phyloP scores from a whole-genome alignment of 2,888 invertebrate species.

The Phyto melanocephala region DNA sequence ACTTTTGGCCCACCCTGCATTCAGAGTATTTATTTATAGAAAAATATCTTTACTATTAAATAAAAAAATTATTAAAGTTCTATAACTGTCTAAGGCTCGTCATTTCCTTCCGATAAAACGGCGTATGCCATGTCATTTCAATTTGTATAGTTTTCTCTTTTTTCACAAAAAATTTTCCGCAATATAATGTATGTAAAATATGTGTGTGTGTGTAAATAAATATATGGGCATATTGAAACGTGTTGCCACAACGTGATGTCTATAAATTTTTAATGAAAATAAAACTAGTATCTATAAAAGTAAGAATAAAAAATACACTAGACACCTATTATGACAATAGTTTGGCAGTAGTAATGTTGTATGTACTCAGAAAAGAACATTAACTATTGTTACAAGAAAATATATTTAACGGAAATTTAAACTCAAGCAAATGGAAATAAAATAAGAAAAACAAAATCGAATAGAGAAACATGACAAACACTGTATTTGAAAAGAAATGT shows the following conservation, averaged over 20 bases:
- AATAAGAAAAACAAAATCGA: slow-evolving; percentile 37
- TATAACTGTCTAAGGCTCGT: slow-evolving; percentile 35
- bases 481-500: neutral
- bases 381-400: slow-evolving; percentile 29
- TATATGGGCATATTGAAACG: slow-evolving; percentile 53
- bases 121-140: slow-evolving; percentile 36
- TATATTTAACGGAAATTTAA: slow-evolving; percentile 48
- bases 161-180: slow-evolving; percentile 13
- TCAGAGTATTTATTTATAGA: too few relatives aligned
- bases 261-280: slow-evolving; percentile 36
- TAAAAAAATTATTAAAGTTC: neutral
- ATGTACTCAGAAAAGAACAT: slow-evolving; percentile 3
- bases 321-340: slow-evolving; percentile 37
- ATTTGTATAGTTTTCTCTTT: neutral
- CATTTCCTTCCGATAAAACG: slow-evolving; percentile 50
- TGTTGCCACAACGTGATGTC: slow-evolving; percentile 63
- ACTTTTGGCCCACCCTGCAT: too few relatives aligned
- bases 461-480: slow-evolving; percentile 32
- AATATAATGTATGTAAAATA: too few relatives aligned
- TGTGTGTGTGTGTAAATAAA: too few relatives aligned
- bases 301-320: too few relatives aligned
- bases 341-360: too few relatives aligned
- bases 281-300: slow-evolving; percentile 11
- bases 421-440: slow-evolving; percentile 29
- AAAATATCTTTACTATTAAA: neutral